phyloP scores from a whole-genome alignment of 2,113 vertebrate species.

The human region GRCh38 chr4:100738501-100739000 shows the following conservation, averaged over 20 bases:
- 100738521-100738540: neutral
- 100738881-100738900: neutral
- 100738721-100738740: neutral
- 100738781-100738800: neutral
- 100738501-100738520: neutral
- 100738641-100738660: neutral
- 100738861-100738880: too few relatives aligned
- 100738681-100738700: neutral
- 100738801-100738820: neutral
- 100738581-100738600: neutral
- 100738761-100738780: too few relatives aligned
- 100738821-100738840: neutral
- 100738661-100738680: neutral
- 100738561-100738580: neutral
- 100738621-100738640: neutral
- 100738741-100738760: neutral
- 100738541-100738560: neutral
- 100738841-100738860: neutral
- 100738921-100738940: neutral
- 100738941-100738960: neutral
- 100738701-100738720: neutral
- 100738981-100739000: neutral
- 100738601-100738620: neutral
- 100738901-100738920: neutral
- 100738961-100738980: neutral